Conservation (phyloP, 2,113 vertebrate genomes). For the Antechinus stuartii region DNA sequence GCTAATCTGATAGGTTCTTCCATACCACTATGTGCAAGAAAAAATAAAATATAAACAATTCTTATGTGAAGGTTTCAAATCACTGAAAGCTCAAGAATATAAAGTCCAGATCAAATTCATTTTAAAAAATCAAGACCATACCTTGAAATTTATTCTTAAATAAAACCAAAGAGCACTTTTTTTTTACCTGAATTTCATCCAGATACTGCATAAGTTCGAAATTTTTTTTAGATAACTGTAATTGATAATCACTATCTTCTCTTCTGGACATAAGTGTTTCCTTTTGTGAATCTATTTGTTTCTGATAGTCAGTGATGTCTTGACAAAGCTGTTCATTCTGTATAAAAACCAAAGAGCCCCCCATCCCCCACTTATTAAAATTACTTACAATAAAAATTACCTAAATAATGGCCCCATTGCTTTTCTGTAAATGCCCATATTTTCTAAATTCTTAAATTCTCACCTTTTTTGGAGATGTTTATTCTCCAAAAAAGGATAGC, state of each 20-base stretch:
- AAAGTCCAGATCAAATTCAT: not conserved
- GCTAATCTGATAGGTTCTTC: not conserved
- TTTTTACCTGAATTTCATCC: constrained; percentile 95
- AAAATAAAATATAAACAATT: not conserved
- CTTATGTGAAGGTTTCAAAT: not conserved
- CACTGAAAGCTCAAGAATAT: not conserved
- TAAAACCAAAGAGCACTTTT: not conserved
- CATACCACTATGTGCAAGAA: not conserved
- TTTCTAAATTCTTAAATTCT: constrained; percentile 77
- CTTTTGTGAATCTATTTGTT: constrained; percentile 92
- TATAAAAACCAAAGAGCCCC: constrained; percentile 49
- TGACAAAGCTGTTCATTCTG: constrained; percentile 95
- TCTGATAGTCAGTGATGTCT: constrained; percentile 93
- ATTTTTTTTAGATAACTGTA: constrained; percentile 91
- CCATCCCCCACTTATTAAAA: constrained; percentile 13
- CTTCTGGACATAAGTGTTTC: constrained; percentile 86
- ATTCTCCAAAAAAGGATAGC: constrained; percentile 85
- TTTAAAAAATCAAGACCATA: not conserved
- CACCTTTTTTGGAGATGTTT: constrained; percentile 93
- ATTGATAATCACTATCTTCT: constrained; percentile 89
- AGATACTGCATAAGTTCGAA: constrained; percentile 93
- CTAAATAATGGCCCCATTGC: constrained; percentile 18
- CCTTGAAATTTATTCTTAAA: constrained; percentile 2
- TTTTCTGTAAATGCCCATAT: constrained; percentile 58
- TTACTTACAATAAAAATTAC: constrained; percentile 27